A percentile compares a stretch with the other conserved stretches of the same genome.
phyloP scores from a whole-genome alignment of 2,797 vertebrate species.

The Numenius phaeopus region DNA sequence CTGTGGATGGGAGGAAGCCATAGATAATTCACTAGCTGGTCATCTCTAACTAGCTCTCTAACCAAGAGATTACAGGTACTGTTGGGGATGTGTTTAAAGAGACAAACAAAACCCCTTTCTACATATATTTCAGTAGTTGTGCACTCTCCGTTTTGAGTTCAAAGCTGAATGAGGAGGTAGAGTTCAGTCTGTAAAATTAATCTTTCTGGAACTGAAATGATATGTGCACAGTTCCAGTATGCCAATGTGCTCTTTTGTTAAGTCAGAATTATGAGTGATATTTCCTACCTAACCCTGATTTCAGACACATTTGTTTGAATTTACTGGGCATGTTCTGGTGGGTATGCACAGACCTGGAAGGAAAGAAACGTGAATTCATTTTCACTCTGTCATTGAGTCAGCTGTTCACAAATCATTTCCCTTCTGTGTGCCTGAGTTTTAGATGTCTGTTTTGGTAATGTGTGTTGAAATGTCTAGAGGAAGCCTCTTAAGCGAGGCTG shows the following conservation, averaged over 20 bases:
- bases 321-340: not conserved
- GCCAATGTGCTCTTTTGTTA: not conserved
- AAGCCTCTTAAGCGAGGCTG: not conserved
- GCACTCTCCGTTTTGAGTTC: not conserved
- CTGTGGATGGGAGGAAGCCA: not conserved
- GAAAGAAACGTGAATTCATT: not conserved
- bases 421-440: not conserved
- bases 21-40: constrained; percentile 12
- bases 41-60: not conserved
- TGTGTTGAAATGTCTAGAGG: not conserved
- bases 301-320: not conserved
- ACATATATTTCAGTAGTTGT: not conserved
- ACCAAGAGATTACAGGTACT: not conserved
- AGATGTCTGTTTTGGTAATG: not conserved
- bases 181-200: not conserved
- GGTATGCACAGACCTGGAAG: not conserved
- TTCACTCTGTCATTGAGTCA: not conserved
- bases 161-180: not conserved
- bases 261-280: not conserved
- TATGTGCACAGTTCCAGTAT: not conserved
- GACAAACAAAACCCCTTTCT: not conserved
- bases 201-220: not conserved
- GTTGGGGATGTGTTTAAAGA: not conserved
- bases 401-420: not conserved
- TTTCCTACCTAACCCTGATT: not conserved